Percentiles rank a stretch among this genome's conserved stretches.
Evolutionary conservation across 2,113 vertebrate genomes (phyloP).

Genomic region (Ia io): DNA sequence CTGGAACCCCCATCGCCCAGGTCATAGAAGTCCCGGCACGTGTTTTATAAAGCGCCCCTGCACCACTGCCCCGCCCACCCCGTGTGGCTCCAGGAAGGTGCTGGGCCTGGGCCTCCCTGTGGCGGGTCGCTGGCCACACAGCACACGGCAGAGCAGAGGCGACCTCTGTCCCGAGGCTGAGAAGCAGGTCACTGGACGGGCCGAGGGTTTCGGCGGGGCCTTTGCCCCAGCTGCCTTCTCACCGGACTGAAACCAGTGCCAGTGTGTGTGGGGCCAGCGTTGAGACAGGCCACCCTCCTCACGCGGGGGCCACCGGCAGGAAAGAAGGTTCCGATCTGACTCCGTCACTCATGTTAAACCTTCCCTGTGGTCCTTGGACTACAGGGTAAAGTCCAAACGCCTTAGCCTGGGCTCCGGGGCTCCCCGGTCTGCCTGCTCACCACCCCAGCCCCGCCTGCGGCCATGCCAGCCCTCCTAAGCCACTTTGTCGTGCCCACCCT

Average conservation of each 20-base stretch:
- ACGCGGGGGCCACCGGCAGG: accelerated
- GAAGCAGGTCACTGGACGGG: not conserved
- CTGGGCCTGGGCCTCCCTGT: not conserved
- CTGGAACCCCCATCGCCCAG: not conserved
- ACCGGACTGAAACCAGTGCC: accelerated
- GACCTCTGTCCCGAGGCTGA: not conserved
- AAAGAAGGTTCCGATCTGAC: not conserved
- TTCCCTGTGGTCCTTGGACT: not conserved
- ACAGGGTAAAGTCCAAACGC: not conserved
- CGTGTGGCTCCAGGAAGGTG: not conserved
- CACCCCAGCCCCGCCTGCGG: no score
- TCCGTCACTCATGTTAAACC: not conserved
- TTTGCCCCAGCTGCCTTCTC: not conserved
- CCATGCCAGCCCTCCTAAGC: no score
- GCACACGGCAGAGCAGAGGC: not conserved
- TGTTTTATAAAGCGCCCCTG: not conserved
- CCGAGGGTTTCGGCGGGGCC: accelerated
- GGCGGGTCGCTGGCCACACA: no score
- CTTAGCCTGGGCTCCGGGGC: not conserved
- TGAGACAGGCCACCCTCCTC: not conserved
- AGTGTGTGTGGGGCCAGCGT: accelerated
- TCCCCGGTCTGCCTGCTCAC: not conserved
- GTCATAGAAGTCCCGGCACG: not conserved
- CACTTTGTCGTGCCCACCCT: not conserved
- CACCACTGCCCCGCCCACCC: not conserved